Percentiles rank a stretch among this genome's conserved stretches.
phyloP scores from a whole-genome alignment of 2,888 invertebrate species.

The Chymomyza procnemis region DNA sequence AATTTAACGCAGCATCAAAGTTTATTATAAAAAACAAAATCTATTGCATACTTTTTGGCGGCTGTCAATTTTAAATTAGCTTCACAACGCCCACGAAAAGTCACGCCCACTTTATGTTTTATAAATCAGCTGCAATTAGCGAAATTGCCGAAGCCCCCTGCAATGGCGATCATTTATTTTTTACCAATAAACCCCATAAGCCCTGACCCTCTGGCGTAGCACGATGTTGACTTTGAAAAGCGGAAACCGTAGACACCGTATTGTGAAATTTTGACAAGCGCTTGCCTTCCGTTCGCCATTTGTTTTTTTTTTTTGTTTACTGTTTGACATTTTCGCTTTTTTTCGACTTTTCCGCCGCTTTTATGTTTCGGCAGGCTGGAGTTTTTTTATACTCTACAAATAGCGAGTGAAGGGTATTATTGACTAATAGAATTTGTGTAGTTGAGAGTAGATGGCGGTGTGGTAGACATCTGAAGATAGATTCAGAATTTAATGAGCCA shows the following conservation, averaged over 20 bases:
- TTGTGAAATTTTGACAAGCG: constrained; percentile 37
- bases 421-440: too few relatives aligned
- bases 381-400: neutral
- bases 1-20: neutral
- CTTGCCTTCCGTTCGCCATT: constrained; percentile 8
- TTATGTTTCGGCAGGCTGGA: constrained; percentile 20
- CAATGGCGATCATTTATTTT: constrained; percentile 8
- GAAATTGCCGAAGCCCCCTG: constrained; percentile 1
- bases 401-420: too few relatives aligned
- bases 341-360: constrained; percentile 23
- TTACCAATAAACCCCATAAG: neutral
- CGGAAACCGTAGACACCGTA: constrained; percentile 18
- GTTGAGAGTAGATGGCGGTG: too few relatives aligned
- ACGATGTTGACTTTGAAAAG: constrained; percentile 20
- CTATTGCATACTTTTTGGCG: neutral
- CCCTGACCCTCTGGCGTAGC: neutral
- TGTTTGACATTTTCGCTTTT: constrained; percentile 39
- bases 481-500: too few relatives aligned
- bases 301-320: neutral
- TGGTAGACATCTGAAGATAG: too few relatives aligned
- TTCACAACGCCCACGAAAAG: neutral
- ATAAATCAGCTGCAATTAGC: constrained; percentile 32
- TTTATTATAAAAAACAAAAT: neutral
- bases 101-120: constrained; percentile 8
- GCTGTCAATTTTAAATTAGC: neutral